These are phyloP conservation scores for Paelopatides confundens DNA, from an alignment of 53 echinoderm and acorn worm genomes.

Conservation along the genomic window DNA sequence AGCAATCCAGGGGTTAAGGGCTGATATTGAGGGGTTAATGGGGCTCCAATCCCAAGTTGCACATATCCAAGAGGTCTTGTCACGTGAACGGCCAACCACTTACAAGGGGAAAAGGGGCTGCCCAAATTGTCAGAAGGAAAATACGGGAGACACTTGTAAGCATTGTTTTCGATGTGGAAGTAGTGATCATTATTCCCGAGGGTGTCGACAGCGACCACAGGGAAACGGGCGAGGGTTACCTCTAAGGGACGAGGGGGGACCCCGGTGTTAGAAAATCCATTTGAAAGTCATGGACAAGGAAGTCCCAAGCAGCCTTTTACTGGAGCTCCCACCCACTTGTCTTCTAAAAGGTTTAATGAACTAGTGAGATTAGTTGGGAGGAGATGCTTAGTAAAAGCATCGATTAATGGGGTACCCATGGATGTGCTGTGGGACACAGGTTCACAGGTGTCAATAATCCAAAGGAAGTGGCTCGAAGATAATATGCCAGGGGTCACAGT, in stretches of 20 bases:
- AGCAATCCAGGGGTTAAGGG: neutral
- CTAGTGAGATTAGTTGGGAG: neutral
- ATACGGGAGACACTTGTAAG: neutral
- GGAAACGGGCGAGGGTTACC: conserved; percentile 23
- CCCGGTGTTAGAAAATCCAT: neutral
- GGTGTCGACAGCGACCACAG: neutral
- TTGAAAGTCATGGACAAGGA: neutral
- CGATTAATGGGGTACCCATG: neutral
- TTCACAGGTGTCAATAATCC: conserved; percentile 13
- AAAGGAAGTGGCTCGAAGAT: neutral
- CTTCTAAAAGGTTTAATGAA: neutral
- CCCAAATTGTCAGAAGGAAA: neutral
- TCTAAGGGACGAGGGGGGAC: conserved; percentile 28
- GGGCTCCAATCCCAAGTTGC: neutral
- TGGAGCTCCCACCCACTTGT: neutral
- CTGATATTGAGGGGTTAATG: conserved; percentile 3
- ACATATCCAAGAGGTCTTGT: neutral
- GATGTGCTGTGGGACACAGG: conserved; percentile 11
- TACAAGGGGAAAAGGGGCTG: conserved; percentile 29
- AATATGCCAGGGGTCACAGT: neutral
- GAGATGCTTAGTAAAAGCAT: neutral
- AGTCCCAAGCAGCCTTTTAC: conserved; percentile 11
- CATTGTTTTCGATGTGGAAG: conserved; percentile 29
- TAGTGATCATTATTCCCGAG: conserved; percentile 2
- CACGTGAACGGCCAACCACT: neutral